A percentile compares a stretch with the other conserved stretches of the same genome.
These are phyloP conservation scores for Nycteola revayana DNA, from an alignment of 2,888 invertebrate species.

Conservation along the genomic window DNA sequence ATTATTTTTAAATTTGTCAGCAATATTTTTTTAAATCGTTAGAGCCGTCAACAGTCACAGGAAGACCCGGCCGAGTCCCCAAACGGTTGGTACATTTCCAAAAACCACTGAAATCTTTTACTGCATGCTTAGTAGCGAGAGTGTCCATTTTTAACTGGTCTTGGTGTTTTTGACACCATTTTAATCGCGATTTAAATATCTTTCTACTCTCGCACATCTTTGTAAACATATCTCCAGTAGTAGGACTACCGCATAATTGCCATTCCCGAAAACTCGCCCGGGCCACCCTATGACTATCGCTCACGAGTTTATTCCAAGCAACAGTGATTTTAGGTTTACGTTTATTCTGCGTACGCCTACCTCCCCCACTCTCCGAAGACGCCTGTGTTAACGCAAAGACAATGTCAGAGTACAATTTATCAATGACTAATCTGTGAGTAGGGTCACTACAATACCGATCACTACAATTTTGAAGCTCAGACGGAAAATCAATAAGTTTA, in stretches of 20 bases:
- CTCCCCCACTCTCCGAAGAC: neutral
- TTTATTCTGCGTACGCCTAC: neutral
- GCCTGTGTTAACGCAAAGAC: neutral
- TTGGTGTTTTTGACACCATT: neutral
- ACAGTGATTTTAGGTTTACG: neutral
- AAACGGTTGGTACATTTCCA: neutral
- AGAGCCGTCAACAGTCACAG: too few species aligned
- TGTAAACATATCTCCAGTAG: neutral
- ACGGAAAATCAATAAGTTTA: too few species aligned
- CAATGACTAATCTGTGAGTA: neutral
- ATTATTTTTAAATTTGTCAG: too few species aligned
- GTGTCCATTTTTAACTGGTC: neutral
- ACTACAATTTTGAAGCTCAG: too few species aligned
- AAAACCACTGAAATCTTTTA: neutral
- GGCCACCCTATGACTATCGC: too few species aligned
- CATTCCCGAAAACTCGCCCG: neutral
- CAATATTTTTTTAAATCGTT: too few species aligned
- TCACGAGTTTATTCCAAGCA: conserved; percentile 2
- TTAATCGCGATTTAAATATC: neutral
- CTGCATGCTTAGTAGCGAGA: neutral
- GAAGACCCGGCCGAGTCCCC: neutral
- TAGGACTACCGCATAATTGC: neutral
- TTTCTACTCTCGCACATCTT: too few species aligned
- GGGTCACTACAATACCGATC: too few species aligned
- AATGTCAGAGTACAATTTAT: neutral